Percentiles rank a stretch among this genome's conserved stretches.
phyloP scores from a whole-genome alignment of 2,797 vertebrate species.

The Epinephelus malabaricus region DNA sequence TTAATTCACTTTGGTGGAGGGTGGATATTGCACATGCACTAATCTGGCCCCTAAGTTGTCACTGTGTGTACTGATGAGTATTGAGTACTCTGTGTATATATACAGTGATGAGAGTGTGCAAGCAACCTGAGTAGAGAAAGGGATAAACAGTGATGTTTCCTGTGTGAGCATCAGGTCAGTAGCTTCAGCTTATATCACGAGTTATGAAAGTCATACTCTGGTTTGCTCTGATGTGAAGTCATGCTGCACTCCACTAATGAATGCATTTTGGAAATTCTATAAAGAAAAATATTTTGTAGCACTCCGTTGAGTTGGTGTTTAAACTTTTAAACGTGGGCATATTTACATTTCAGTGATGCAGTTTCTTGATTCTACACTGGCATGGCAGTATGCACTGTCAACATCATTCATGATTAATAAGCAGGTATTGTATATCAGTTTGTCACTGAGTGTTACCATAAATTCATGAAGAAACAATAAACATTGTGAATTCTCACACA shows the following conservation, averaged over 20 bases:
- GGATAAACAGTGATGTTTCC: conserved; percentile 53
- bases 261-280: background rate
- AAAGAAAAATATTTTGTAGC: background rate
- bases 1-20: conserved; percentile 82
- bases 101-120: conserved; percentile 54
- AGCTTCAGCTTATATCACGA: conserved; percentile 30
- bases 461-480: too few species aligned
- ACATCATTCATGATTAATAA: too few species aligned
- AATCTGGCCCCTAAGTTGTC: conserved; percentile 76
- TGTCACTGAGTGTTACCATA: too few species aligned
- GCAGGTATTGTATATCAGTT: too few species aligned
- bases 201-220: conserved; percentile 20
- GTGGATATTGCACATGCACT: conserved; percentile 76
- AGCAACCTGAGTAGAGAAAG: conserved; percentile 40
- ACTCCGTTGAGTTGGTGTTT: too few species aligned
- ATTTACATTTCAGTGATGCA: too few species aligned
- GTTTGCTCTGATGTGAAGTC: background rate
- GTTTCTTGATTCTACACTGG: too few species aligned
- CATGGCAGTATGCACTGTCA: too few species aligned
- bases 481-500: too few species aligned
- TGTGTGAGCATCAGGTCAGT: conserved; percentile 44
- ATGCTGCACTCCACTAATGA: background rate
- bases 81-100: conserved; percentile 74
- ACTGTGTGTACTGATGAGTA: conserved; percentile 78
- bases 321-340: too few species aligned